Evolutionary conservation across 2,888 invertebrate genomes (phyloP).

Genomic region (Tuberolachnus salignus): DNA sequence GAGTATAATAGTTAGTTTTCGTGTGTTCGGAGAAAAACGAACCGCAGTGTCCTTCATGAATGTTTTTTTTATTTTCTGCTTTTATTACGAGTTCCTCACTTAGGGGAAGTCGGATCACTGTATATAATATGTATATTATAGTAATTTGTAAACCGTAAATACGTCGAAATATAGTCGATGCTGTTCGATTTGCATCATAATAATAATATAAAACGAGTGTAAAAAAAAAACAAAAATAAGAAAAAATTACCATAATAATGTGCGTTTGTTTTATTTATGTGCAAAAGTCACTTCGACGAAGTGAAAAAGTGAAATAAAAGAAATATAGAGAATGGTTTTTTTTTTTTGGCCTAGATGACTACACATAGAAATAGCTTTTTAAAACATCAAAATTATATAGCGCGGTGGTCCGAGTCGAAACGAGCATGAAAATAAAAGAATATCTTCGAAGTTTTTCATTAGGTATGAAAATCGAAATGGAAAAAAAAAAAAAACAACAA

Average conservation of each 20-base stretch:
- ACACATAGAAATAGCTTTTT: too few relatives aligned
- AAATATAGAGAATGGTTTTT: background rate
- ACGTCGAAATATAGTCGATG: background rate
- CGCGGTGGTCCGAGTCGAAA: too few relatives aligned
- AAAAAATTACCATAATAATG: background rate
- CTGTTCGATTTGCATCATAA: constrained; percentile 7
- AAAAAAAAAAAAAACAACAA: too few relatives aligned
- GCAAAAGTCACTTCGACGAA: constrained; percentile 2
- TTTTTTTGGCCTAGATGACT: too few relatives aligned
- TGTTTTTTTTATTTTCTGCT: constrained; percentile 1
- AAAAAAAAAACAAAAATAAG: background rate
- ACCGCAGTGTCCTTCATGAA: background rate
- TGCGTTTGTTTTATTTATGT: background rate
- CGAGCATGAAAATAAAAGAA: too few relatives aligned
- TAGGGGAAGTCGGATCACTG: background rate
- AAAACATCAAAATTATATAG: too few relatives aligned
- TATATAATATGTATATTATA: background rate
- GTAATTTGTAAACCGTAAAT: constrained; percentile 23
- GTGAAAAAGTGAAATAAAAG: background rate
- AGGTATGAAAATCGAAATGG: too few relatives aligned
- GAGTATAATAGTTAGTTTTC: background rate
- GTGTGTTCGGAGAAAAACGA: background rate
- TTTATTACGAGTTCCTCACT: background rate
- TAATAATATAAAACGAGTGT: constrained; percentile 1
- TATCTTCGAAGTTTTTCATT: too few relatives aligned